A percentile compares a stretch with the other conserved stretches of the same genome.
Evolutionary conservation across 2,113 vertebrate species (phyloP).

Genomic region (Dermatemys mawii): DNA sequence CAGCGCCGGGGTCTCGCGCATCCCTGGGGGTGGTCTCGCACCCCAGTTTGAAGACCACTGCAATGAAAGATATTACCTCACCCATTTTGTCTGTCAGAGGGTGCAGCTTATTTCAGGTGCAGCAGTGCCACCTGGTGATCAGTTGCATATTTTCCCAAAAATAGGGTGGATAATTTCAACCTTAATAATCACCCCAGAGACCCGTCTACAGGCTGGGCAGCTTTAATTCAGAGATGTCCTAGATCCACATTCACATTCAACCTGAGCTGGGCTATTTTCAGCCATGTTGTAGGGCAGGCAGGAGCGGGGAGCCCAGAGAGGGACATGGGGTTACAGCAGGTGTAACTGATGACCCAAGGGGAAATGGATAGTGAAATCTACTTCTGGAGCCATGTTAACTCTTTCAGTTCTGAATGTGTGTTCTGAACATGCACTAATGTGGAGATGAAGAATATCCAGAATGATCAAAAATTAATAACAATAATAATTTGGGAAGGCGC

Average conservation of each 20-base stretch:
- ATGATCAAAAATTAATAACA: not conserved
- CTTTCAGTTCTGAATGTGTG: not conserved
- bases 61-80: not conserved
- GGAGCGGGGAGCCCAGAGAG: not conserved
- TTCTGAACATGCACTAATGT: not conserved
- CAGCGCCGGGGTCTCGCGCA: too few species aligned
- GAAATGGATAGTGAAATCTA: not conserved
- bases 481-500: not conserved
- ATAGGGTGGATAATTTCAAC: rapidly evolving
- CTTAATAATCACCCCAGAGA: not conserved
- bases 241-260: not conserved
- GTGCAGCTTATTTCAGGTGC: not conserved
- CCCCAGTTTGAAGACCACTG: too few species aligned
- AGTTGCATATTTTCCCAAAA: not conserved
- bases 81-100: rapidly evolving
- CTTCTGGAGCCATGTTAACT: not conserved
- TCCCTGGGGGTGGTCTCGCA: too few species aligned
- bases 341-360: not conserved
- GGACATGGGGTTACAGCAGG: not conserved
- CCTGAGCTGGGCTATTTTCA: not conserved
- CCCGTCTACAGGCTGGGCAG: not conserved
- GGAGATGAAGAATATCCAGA: not conserved
- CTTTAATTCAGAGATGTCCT: not conserved
- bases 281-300: not conserved
- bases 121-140: constrained; percentile 59